Evolutionary conservation across 2,113 vertebrate species (phyloP).

Genomic region (Salvelinus namaycush): DNA sequence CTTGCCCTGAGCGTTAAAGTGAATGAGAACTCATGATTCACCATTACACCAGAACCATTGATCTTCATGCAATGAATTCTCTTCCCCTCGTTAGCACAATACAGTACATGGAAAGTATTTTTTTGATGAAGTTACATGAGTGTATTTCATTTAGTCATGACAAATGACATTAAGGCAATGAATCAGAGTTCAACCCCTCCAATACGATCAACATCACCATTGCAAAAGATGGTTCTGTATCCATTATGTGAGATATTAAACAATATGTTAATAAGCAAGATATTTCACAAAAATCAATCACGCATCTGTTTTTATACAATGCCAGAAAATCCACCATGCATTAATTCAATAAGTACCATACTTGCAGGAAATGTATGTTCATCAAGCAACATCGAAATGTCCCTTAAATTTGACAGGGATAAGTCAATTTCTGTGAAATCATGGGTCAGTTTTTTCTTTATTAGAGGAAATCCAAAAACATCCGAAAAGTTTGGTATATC

Average conservation of each 20-base stretch:
- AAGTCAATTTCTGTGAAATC: too few relatives aligned
- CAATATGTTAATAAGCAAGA: not conserved
- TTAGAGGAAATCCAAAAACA: too few relatives aligned
- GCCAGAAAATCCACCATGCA: not conserved
- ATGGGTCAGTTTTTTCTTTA: too few relatives aligned
- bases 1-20: constrained; percentile 45
- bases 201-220: not conserved
- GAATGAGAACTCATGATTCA: constrained; percentile 16
- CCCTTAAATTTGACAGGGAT: too few relatives aligned
- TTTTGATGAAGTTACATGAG: constrained; percentile 11
- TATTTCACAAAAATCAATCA: too few relatives aligned
- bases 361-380: not conserved
- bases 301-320: too few relatives aligned
- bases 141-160: constrained; percentile 18
- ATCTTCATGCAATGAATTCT: constrained; percentile 33
- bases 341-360: too few relatives aligned
- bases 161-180: constrained; percentile 2
- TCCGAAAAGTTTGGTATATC: not conserved
- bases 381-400: not conserved
- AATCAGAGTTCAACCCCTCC: not conserved
- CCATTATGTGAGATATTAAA: not conserved
- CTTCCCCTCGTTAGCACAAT: constrained; percentile 18
- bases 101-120: not conserved
- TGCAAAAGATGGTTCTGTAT: not conserved
- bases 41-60: constrained; percentile 22